Evolutionary conservation across 2,113 vertebrate species (phyloP).

Genomic region (Taurulus bubalis): DNA sequence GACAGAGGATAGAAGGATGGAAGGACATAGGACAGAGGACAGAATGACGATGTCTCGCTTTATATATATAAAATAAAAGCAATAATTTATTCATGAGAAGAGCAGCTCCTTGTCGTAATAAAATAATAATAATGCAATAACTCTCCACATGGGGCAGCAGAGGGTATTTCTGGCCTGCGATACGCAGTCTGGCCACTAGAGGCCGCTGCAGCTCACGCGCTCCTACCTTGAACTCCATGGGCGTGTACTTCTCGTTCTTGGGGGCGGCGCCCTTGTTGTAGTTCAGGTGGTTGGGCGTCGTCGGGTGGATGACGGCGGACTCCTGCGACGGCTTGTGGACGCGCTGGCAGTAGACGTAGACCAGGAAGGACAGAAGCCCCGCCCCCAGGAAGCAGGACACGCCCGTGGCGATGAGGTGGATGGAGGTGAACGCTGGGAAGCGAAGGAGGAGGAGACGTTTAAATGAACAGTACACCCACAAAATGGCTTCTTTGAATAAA

Average conservation of each 20-base stretch:
- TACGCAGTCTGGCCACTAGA: neutral
- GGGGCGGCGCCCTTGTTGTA: conserved; percentile 98
- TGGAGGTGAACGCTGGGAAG: conserved; percentile 90
- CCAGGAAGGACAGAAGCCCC: conserved; percentile 93
- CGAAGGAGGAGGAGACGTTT: neutral
- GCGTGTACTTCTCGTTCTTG: conserved; percentile 99
- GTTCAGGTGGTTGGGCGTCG: conserved; percentile 97
- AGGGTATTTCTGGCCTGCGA: no score
- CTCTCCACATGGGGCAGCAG: no score
- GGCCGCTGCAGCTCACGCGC: neutral
- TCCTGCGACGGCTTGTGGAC: conserved; percentile 96
- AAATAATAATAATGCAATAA: no score
- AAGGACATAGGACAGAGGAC: no score
- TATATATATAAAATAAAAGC: no score
- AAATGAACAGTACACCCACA: neutral
- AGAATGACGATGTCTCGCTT: no score
- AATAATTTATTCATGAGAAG: no score
- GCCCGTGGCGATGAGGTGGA: conserved; percentile 96
- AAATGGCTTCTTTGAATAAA: no score
- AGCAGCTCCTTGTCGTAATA: no score
- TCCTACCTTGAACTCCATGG: conserved; percentile 98
- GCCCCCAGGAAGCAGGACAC: conserved; percentile 97
- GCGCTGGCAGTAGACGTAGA: conserved; percentile 95
- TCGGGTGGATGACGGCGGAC: conserved; percentile 95
- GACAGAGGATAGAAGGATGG: no score